Conservation (phyloP, 1,140 invertebrate genomes). For the Macrobrachium nipponense region DNA sequence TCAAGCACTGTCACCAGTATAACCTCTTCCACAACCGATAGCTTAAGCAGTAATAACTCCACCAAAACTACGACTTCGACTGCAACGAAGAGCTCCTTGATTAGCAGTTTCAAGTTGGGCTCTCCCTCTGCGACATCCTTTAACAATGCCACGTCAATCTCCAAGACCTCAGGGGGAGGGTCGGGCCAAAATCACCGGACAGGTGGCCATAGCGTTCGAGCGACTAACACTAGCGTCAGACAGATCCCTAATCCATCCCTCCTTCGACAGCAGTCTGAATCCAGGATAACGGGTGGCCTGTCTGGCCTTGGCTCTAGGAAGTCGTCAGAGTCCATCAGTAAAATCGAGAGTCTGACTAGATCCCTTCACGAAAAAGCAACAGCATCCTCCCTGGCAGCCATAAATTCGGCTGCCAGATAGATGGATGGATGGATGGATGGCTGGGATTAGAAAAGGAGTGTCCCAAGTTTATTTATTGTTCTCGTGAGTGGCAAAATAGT, state of each 20-base stretch:
- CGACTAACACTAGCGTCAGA: slow-evolving; percentile 63
- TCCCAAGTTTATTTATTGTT: neutral
- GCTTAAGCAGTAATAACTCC: slow-evolving; percentile 1
- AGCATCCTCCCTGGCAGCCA: slow-evolving; percentile 55
- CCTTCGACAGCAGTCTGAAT: slow-evolving; percentile 63
- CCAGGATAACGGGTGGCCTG: slow-evolving; percentile 51
- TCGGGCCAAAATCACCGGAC: slow-evolving; percentile 19
- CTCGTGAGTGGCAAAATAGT: neutral
- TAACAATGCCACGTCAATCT: slow-evolving; percentile 15
- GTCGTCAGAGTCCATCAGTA: slow-evolving; percentile 57
- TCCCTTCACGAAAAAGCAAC: slow-evolving; percentile 62
- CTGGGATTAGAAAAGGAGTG: neutral
- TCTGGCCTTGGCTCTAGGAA: slow-evolving; percentile 35
- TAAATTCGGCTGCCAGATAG: slow-evolving; percentile 55
- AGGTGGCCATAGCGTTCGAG: slow-evolving; percentile 32
- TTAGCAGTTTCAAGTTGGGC: slow-evolving; percentile 3
- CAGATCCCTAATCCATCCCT: slow-evolving; percentile 65
- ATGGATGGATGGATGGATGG: neutral
- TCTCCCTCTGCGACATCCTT: slow-evolving; percentile 9
- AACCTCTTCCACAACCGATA: slow-evolving; percentile 24
- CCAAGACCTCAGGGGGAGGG: neutral
- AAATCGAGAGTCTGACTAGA: slow-evolving; percentile 62
- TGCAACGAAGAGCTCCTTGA: neutral
- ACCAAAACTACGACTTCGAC: slow-evolving; percentile 17
- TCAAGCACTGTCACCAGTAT: slow-evolving; percentile 23